Conservation (phyloP, 1,140 invertebrate genomes). For the Drepana arcuata region DNA sequence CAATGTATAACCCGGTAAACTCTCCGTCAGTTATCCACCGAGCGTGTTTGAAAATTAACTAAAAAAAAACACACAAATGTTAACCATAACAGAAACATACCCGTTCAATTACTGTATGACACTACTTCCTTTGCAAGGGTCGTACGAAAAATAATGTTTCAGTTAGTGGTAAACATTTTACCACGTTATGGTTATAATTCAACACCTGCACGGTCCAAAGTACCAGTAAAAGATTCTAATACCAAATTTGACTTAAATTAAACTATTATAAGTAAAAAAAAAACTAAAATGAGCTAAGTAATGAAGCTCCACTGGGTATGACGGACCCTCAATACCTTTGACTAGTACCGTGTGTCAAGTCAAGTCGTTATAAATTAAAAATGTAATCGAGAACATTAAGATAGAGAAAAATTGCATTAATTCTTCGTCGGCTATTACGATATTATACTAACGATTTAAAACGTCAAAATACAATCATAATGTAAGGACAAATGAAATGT, state of each 20-base stretch:
- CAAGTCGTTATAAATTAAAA: slow-evolving; percentile 14
- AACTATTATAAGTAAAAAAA: slow-evolving; percentile 18
- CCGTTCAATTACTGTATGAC: neutral
- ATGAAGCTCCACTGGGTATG: slow-evolving; percentile 29
- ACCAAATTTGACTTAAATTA: slow-evolving; percentile 22
- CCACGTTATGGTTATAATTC: slow-evolving; percentile 18
- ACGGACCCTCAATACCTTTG: slow-evolving; percentile 41
- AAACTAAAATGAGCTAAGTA: slow-evolving; percentile 37
- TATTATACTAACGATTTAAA: no score
- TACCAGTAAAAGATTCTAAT: slow-evolving; percentile 25
- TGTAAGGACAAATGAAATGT: slow-evolving; percentile 32
- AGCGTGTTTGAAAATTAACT: slow-evolving; percentile 30
- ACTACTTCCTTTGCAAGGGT: no score
- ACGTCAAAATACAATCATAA: neutral
- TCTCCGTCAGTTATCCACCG: slow-evolving; percentile 19
- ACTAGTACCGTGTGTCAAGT: slow-evolving; percentile 46
- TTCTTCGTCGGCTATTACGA: no score
- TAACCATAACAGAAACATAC: slow-evolving; percentile 25
- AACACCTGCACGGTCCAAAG: slow-evolving; percentile 24
- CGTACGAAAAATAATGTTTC: slow-evolving; percentile 13
- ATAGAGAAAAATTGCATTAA: no score
- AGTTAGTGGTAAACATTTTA: slow-evolving; percentile 22
- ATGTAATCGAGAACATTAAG: no score
- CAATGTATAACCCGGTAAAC: no score
- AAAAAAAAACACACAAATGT: slow-evolving; percentile 29